Evolutionary conservation across 1,140 invertebrate genomes (phyloP).

Genomic region (Adoxophyes honmai): DNA sequence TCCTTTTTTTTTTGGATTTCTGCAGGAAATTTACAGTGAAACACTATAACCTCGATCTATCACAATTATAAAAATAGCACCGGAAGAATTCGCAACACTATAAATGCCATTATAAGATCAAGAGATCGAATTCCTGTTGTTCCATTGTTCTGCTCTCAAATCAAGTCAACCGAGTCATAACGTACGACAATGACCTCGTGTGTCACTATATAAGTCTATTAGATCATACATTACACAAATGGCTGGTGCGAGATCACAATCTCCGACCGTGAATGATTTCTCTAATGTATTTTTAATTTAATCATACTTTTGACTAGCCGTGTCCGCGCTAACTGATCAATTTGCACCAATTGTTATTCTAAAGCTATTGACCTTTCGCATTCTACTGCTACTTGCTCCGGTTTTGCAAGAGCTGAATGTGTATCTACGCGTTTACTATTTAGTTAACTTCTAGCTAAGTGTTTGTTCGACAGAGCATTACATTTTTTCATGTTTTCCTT

Average conservation of each 20-base stretch:
- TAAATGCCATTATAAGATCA: slow-evolving; percentile 8
- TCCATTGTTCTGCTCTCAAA: slow-evolving; percentile 11
- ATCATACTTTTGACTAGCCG: background rate
- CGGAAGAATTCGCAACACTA: slow-evolving; percentile 11
- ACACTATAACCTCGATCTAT: slow-evolving; percentile 8
- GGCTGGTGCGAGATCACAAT: slow-evolving; percentile 3
- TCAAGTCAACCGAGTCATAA: slow-evolving; percentile 9
- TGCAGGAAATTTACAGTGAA: no score
- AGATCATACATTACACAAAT: slow-evolving; percentile 16
- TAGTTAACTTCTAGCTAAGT: background rate
- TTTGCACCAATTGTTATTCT: slow-evolving; percentile 11
- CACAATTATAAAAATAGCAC: slow-evolving; percentile 5
- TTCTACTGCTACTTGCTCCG: slow-evolving; percentile 2
- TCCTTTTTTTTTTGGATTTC: no score
- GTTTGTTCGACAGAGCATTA: background rate
- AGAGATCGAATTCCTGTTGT: slow-evolving; percentile 5
- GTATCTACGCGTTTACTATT: background rate
- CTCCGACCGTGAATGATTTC: slow-evolving; percentile 9
- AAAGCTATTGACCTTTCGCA: slow-evolving; percentile 7
- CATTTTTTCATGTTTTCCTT: background rate
- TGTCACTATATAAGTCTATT: slow-evolving; percentile 15
- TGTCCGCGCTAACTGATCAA: slow-evolving; percentile 7
- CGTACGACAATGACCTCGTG: slow-evolving; percentile 10
- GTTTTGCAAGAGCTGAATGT: slow-evolving; percentile 2
- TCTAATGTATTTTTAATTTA: slow-evolving; percentile 16